These are phyloP conservation scores for Ceyx melanurus DNA, from an alignment of 2,113 vertebrate genomes.

Conservation along the genomic window DNA sequence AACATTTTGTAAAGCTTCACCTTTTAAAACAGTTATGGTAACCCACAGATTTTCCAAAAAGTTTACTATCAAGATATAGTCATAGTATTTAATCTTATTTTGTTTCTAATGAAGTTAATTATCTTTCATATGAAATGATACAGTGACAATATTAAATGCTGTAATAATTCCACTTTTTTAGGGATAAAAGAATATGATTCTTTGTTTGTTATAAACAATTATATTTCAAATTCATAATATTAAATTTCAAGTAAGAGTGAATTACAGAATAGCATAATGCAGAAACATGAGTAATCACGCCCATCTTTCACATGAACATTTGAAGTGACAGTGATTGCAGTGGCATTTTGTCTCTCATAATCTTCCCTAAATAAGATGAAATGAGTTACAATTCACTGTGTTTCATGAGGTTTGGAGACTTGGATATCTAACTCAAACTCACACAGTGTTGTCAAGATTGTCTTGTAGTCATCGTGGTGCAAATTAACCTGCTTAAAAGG, in stretches of 20 bases:
- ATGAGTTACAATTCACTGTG: background rate
- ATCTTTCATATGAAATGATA: constrained; percentile 30
- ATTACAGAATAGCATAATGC: background rate
- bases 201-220: constrained; percentile 8
- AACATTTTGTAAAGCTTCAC: background rate
- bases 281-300: background rate
- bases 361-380: background rate
- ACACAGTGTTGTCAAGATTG: background rate
- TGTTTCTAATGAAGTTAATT: background rate
- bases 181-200: background rate
- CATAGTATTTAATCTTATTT: background rate
- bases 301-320: background rate
- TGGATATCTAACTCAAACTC: background rate
- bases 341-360: background rate
- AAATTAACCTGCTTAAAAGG: background rate
- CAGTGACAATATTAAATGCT: background rate
- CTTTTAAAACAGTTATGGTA: constrained; percentile 11
- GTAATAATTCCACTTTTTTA: background rate
- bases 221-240: background rate
- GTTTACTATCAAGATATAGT: background rate
- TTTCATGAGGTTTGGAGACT: background rate
- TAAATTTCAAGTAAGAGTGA: background rate
- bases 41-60: background rate
- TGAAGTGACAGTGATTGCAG: constrained; percentile 26
- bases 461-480: background rate